phyloP scores from a whole-genome alignment of 2,113 vertebrate genomes.

The Siphamia tubifer region DNA sequence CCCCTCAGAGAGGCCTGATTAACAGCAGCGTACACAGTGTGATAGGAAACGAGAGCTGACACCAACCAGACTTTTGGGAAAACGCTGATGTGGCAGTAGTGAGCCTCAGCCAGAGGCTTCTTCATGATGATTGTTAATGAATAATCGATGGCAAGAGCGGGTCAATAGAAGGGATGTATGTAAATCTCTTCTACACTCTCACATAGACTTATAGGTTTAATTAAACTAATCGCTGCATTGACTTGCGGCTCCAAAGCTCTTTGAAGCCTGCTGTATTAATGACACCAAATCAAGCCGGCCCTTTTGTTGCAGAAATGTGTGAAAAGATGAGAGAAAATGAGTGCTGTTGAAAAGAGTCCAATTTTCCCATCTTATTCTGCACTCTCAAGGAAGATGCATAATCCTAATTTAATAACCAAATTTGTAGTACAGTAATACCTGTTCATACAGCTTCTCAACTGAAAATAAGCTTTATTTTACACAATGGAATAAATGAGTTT shows the following conservation, averaged over 20 bases:
- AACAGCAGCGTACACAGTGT: conserved; percentile 1
- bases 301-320: conserved; percentile 53
- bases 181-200: conserved; percentile 57
- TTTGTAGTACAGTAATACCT: conserved; percentile 8
- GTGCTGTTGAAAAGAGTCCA: conserved; percentile 20
- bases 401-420: conserved; percentile 56
- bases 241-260: conserved; percentile 59
- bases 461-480: conserved; percentile 11
- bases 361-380: conserved; percentile 40
- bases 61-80: conserved; percentile 43
- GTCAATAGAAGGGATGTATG: conserved; percentile 48
- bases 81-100: conserved; percentile 56
- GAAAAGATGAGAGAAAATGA: conserved; percentile 38
- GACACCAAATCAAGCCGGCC: conserved; percentile 50
- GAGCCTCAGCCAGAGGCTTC: conserved; percentile 11
- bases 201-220: conserved; percentile 68
- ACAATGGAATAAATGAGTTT: conserved; percentile 12
- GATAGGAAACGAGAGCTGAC: conserved; percentile 41
- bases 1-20: conserved; percentile 52
- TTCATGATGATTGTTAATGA: conserved; percentile 66
- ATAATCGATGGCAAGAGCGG: conserved; percentile 65
- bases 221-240: conserved; percentile 74
- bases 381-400: conserved; percentile 21
- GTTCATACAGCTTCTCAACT: not conserved
- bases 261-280: conserved; percentile 69